Base-by-base conservation (phyloP, 1,140 invertebrate species). In the Bombus difficillimus region DNA sequence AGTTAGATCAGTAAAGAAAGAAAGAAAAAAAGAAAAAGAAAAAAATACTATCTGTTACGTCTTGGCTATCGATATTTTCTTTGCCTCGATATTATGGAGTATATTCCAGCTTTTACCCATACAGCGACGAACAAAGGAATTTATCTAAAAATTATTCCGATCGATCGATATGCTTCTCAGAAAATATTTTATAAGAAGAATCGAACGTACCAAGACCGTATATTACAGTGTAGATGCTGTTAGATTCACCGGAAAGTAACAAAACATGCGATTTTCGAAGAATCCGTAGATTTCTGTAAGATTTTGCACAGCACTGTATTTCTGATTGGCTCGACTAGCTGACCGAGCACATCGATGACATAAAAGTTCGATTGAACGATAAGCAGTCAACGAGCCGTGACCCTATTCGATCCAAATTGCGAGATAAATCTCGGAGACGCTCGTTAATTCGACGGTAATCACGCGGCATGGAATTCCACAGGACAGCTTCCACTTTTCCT, bases 301-400 rank as follows among this genome's bases (percentile, higher is more conserved):
- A 32, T 34, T 68, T 34, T 68, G 32, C 32, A 34, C 39, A 1
- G 13, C 59, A 78, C 34, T 82, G 81, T 77, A 77, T 77, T 83
- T 87, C 81, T 84, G 81, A 83, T 66, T 64, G 76, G 66, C 43
- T 62, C n/a, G n/a, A 34, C 10, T 12, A 78, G 81, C 62, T 90
- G 88, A 89, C 72, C 88, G 47, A 86, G 84, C 88, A 83, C 74
- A 86, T 90, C 73, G 88, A 87, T 69, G 73, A 89, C 86, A 87
- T 87, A 89, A 90, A 89, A 78, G 77, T 57, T 59, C 72, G 69
- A 89, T 89, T 39, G 74, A 87, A 84, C 62, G 80, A 89, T 89
- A 69, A 76, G 69, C 79, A 57, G 81, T 25, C 81, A 83, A 83
- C 81, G 73, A 66, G 74, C 64, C 82, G 62, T 39, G 75, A 64